These are phyloP conservation scores for Haemorhous mexicanus DNA, from an alignment of 2,113 vertebrate species.

Conservation along the genomic window DNA sequence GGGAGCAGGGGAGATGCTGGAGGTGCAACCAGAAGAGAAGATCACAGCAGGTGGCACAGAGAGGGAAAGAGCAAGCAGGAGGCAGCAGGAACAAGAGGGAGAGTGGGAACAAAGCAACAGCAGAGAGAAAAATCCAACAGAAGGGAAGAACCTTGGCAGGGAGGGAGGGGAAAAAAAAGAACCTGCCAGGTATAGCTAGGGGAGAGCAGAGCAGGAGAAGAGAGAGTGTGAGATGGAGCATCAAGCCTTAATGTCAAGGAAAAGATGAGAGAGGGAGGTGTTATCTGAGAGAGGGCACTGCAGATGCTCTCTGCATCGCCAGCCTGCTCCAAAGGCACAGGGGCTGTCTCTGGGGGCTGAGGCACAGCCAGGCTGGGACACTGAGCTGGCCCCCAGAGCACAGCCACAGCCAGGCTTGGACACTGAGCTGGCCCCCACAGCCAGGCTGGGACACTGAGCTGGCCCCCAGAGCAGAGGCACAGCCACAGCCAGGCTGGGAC, in stretches of 20 bases:
- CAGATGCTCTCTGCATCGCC: not conserved
- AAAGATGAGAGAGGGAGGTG: not conserved
- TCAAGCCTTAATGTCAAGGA: not conserved
- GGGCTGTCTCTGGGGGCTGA: not conserved
- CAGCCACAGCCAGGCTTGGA: too few relatives aligned
- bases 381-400: not conserved
- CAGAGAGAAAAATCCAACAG: not conserved
- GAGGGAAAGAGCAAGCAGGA: not conserved
- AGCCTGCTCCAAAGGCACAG: not conserved
- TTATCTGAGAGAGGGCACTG: not conserved
- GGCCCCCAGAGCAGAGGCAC: not conserved
- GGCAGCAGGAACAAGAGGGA: not conserved
- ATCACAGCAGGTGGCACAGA: not conserved
- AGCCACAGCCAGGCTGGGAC: not conserved
- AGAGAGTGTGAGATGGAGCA: not conserved
- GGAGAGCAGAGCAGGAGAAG: not conserved
- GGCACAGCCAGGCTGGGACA: not conserved
- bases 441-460: not conserved
- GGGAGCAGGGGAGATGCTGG: not conserved
- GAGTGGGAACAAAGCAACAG: not conserved
- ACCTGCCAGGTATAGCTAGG: not conserved
- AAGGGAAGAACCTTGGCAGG: not conserved
- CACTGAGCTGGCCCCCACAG: not conserved
- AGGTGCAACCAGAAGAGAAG: fast-evolving
- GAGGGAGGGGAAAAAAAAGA: not conserved